These are phyloP conservation scores for Trichogramma pretiosum DNA, from an alignment of 1,140 invertebrate species.

Conservation along the genomic window DNA sequence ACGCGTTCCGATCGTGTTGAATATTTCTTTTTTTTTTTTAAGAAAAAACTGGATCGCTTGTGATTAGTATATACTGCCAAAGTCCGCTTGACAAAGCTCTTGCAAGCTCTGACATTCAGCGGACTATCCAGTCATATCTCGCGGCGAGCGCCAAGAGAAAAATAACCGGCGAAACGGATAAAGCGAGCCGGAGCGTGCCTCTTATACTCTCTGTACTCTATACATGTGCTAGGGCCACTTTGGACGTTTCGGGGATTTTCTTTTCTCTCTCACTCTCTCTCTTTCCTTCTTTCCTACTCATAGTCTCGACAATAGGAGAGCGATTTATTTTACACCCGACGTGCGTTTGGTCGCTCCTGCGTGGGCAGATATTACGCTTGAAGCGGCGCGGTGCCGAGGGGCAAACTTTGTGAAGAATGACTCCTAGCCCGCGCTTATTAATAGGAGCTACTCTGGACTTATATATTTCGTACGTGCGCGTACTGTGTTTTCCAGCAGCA, in stretches of 20 bases:
- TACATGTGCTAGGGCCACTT: neutral
- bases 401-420: conserved; percentile 27
- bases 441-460: conserved; percentile 30
- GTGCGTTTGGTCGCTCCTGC: no score
- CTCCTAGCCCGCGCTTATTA: conserved; percentile 19
- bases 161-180: neutral
- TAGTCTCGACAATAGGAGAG: conserved; percentile 12
- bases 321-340: conserved; percentile 20
- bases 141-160: no score
- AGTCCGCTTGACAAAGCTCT: neutral
- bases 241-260: conserved; percentile 3
- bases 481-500: neutral
- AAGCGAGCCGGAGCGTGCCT: neutral
- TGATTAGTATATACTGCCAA: neutral
- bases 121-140: no score
- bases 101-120: neutral
- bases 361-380: conserved; percentile 17
- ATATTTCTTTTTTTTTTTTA: no score
- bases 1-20: no score
- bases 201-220: no score
- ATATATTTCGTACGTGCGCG: conserved; percentile 24
- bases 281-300: no score
- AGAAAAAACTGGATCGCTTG: no score
- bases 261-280: neutral
- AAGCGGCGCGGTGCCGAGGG: no score